These are phyloP conservation scores for Volucella inanis DNA, from an alignment of 2,888 invertebrate genomes.

Conservation along the genomic window DNA sequence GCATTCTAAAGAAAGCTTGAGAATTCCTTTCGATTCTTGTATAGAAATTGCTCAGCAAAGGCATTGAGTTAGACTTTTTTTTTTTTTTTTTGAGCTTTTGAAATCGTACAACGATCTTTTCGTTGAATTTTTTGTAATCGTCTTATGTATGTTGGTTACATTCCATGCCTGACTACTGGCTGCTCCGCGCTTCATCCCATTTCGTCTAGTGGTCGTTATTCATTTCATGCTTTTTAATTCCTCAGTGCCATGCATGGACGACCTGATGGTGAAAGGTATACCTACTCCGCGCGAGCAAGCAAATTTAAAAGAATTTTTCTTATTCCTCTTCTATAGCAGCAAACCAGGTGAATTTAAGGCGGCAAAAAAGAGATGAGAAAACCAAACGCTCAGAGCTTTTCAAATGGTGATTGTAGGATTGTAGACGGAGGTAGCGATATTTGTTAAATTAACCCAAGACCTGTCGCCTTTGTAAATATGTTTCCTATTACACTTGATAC, in stretches of 20 bases:
- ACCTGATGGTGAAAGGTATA: slow-evolving; percentile 56
- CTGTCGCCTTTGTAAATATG: slow-evolving; percentile 16
- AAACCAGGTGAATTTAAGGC: slow-evolving; percentile 5
- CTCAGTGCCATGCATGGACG: slow-evolving; percentile 70
- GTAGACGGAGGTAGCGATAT: slow-evolving; percentile 48
- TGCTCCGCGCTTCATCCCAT: not conserved
- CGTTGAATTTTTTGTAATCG: slow-evolving; percentile 43
- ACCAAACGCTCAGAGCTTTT: slow-evolving; percentile 24
- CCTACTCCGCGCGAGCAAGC: slow-evolving; percentile 57
- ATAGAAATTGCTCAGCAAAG: slow-evolving; percentile 66
- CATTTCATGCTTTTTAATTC: slow-evolving; percentile 73
- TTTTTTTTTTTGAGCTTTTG: slow-evolving; percentile 18
- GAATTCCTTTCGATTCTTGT: slow-evolving; percentile 70
- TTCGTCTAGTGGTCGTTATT: slow-evolving; percentile 60
- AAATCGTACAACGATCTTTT: slow-evolving; percentile 19
- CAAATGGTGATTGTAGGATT: slow-evolving; percentile 62
- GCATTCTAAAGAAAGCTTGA: slow-evolving; percentile 58
- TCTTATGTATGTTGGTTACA: slow-evolving; percentile 57
- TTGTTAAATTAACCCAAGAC: slow-evolving; percentile 72
- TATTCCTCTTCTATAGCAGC: not conserved
- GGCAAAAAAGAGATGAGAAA: not conserved
- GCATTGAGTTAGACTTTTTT: slow-evolving; percentile 64
- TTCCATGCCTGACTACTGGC: not conserved
- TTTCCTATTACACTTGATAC: too few relatives aligned
- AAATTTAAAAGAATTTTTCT: slow-evolving; percentile 58